phyloP scores from a whole-genome alignment of 2,113 vertebrate species.

The Redunca redunca region DNA sequence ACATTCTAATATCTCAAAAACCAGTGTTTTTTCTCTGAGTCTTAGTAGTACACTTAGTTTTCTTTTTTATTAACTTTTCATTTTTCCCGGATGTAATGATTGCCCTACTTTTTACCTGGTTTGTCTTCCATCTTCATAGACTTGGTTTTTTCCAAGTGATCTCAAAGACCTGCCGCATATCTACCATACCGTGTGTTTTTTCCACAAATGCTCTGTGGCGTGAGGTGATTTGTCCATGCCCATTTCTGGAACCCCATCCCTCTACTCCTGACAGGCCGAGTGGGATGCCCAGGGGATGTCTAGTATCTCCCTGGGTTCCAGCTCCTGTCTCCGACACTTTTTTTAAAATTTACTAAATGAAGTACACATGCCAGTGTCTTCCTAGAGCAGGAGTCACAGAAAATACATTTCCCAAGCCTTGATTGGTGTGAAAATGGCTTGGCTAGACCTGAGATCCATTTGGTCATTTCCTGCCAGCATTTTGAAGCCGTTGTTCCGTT shows the following conservation, averaged over 20 bases:
- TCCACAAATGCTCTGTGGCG: not conserved
- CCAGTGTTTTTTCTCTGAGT: not conserved
- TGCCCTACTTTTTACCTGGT: not conserved
- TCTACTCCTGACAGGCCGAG: not conserved
- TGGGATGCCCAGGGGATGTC: fast-evolving
- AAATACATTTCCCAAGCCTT: not conserved
- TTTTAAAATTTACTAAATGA: not conserved
- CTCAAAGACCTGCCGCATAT: not conserved
- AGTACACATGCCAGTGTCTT: not conserved
- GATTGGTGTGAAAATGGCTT: not conserved
- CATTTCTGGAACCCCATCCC: not conserved
- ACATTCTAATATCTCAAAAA: not conserved
- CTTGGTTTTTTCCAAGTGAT: not conserved
- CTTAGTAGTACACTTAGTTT: not conserved
- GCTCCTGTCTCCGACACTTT: not conserved
- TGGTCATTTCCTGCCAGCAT: not conserved
- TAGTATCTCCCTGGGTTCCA: not conserved
- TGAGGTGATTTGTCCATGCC: not conserved
- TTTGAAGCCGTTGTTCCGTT: fast-evolving
- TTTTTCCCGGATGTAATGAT: not conserved
- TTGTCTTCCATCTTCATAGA: not conserved
- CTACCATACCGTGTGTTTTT: not conserved
- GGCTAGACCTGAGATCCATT: not conserved
- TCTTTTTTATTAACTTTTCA: not conserved
- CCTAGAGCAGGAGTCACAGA: not conserved